Conservation (phyloP, 2,888 invertebrate species). For the Orthosia cruda region DNA sequence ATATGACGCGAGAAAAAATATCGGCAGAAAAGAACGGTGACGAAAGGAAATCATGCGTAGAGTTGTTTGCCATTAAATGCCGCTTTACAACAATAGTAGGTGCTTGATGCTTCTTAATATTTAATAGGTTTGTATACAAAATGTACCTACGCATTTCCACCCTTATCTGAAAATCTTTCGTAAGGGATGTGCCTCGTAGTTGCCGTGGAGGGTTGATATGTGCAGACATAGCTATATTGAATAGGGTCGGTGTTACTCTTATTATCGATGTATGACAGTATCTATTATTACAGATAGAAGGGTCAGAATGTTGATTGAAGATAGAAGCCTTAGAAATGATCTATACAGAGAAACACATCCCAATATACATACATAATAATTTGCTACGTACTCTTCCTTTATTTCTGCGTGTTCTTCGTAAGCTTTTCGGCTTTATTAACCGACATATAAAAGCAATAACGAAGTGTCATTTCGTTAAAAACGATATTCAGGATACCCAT, state of each 20-base stretch:
- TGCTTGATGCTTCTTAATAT: slow-evolving; percentile 43
- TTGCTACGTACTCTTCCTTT: slow-evolving; percentile 21
- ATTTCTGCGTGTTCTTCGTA: slow-evolving; percentile 19
- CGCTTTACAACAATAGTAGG: slow-evolving; percentile 20
- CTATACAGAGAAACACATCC: slow-evolving; percentile 8
- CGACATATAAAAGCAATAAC: slow-evolving; percentile 45
- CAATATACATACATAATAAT: slow-evolving; percentile 26
- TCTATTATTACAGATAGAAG: slow-evolving; percentile 4
- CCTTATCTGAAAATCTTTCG: slow-evolving; percentile 18
- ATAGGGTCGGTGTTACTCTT: slow-evolving; percentile 18
- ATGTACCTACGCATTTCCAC: slow-evolving; percentile 24
- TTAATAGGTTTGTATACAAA: slow-evolving; percentile 40
- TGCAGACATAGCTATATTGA: slow-evolving; percentile 15
- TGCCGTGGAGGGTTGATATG: slow-evolving; percentile 7
- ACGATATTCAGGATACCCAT: slow-evolving; percentile 32
- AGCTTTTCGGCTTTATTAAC: slow-evolving; percentile 30
- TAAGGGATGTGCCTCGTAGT: background rate
- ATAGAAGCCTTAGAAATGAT: slow-evolving; percentile 11
- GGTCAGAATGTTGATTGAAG: slow-evolving; percentile 5
- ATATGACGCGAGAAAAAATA: background rate
- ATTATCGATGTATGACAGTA: slow-evolving; percentile 12
- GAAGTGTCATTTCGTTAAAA: slow-evolving; percentile 44
- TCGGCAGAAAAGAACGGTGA: background rate
- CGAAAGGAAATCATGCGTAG: background rate
- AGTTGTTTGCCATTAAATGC: slow-evolving; percentile 33